These are phyloP conservation scores for Caenorhabditis japonica DNA, from an alignment of 2,888 invertebrate genomes.

Conservation along the genomic window DNA sequence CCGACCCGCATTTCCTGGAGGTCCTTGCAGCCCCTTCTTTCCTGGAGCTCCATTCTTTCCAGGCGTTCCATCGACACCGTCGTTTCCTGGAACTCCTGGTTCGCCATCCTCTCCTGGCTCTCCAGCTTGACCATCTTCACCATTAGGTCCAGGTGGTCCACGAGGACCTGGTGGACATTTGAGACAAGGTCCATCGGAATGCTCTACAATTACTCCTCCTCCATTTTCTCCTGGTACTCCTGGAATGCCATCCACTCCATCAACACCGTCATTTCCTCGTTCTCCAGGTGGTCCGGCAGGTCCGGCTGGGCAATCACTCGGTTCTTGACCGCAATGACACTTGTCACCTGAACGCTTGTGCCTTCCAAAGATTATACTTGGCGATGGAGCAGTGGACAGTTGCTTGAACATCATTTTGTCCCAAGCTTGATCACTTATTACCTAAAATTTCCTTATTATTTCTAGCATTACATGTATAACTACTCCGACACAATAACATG, in stretches of 20 bases:
- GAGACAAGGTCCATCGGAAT: slow-evolving; percentile 46
- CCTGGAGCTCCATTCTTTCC: slow-evolving; percentile 52
- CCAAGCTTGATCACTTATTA: slow-evolving; percentile 57
- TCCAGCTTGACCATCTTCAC: slow-evolving; percentile 42
- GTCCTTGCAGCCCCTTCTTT: slow-evolving; percentile 50
- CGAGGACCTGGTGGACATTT: slow-evolving; percentile 49
- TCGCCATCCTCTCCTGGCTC: slow-evolving; percentile 51
- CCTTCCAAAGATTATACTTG: slow-evolving; percentile 46
- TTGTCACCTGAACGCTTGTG: slow-evolving; percentile 46
- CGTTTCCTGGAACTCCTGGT: slow-evolving; percentile 54
- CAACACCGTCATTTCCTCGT: slow-evolving; percentile 46
- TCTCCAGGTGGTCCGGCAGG: slow-evolving; percentile 57
- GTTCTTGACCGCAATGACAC: slow-evolving; percentile 45
- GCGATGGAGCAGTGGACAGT: slow-evolving; percentile 8
- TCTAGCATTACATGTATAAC: too few relatives aligned
- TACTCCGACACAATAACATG: too few relatives aligned
- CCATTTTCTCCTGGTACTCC: slow-evolving; percentile 41
- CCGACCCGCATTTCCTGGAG: slow-evolving; percentile 53
- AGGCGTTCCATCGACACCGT: slow-evolving; percentile 50
- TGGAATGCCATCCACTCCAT: slow-evolving; percentile 52
- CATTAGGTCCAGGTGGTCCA: slow-evolving; percentile 44
- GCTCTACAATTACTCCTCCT: slow-evolving; percentile 13
- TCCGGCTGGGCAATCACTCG: slow-evolving; percentile 57
- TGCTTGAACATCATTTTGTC: slow-evolving; percentile 56
- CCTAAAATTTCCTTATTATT: slow-evolving; percentile 28